A percentile compares a stretch with the other conserved stretches of the same genome.
phyloP scores from a whole-genome alignment of 2,888 invertebrate species.

The Laspeyria flexula region DNA sequence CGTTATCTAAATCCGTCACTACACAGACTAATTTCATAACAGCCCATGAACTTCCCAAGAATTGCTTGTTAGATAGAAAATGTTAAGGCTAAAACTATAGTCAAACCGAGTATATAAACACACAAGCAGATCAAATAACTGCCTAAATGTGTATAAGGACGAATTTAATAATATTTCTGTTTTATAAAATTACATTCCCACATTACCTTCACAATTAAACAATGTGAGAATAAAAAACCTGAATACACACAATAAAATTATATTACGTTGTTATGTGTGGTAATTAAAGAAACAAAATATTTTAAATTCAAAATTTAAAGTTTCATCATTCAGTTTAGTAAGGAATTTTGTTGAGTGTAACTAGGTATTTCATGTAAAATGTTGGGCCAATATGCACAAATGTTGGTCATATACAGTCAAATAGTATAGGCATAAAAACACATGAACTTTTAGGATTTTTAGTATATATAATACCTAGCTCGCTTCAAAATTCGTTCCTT shows the following conservation, averaged over 20 bases:
- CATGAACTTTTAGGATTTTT: too few relatives aligned
- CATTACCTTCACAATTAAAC: conserved; percentile 21
- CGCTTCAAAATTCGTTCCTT: too few relatives aligned
- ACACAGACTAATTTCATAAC: too few relatives aligned
- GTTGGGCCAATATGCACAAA: too few relatives aligned
- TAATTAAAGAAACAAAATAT: not conserved
- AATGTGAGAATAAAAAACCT: conserved; percentile 16
- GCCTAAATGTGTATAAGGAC: not conserved
- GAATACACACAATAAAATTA: conserved; percentile 2
- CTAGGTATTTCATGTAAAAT: not conserved
- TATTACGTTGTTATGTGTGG: conserved; percentile 1
- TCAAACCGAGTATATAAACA: not conserved
- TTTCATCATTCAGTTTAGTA: not conserved
- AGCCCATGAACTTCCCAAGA: too few relatives aligned
- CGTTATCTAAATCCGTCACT: too few relatives aligned
- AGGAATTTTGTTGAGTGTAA: not conserved
- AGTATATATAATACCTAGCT: too few relatives aligned
- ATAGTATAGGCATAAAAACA: too few relatives aligned
- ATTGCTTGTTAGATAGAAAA: too few relatives aligned
- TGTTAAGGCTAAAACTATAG: too few relatives aligned
- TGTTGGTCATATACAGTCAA: too few relatives aligned
- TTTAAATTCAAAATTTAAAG: not conserved
- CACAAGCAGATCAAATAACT: not conserved
- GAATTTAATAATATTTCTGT: conserved; percentile 1
- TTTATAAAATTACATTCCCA: conserved; percentile 25